Evolutionary conservation across 2,888 invertebrate genomes (phyloP).

Genomic region (Drosophila hamatofila): DNA sequence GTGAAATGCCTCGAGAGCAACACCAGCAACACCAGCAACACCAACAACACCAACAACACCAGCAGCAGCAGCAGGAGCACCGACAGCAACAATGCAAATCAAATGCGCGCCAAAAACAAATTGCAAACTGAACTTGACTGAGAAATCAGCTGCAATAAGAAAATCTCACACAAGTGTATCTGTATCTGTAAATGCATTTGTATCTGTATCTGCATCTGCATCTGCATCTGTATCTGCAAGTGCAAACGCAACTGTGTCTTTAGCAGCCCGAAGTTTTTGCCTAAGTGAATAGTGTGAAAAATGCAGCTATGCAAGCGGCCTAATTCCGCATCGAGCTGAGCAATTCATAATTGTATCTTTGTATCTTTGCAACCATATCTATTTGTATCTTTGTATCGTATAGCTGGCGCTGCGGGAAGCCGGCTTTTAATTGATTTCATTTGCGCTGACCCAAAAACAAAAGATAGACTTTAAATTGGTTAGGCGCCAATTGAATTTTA

Average conservation of each 20-base stretch:
- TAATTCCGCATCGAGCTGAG: slow-evolving; percentile 31
- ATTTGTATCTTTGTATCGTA: neutral
- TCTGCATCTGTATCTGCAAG: slow-evolving; percentile 5
- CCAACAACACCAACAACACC: slow-evolving; percentile 40
- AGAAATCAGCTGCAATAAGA: slow-evolving; percentile 69
- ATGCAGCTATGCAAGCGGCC: slow-evolving; percentile 16
- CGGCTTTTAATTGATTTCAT: slow-evolving; percentile 55
- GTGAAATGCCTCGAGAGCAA: slow-evolving; percentile 70
- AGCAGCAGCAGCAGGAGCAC: slow-evolving; percentile 34
- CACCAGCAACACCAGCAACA: slow-evolving; percentile 21
- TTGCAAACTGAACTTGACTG: slow-evolving; percentile 84
- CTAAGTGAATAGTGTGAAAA: slow-evolving; percentile 55
- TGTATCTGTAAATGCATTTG: slow-evolving; percentile 14
- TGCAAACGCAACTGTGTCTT: slow-evolving; percentile 37
- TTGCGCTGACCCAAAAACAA: slow-evolving; percentile 43
- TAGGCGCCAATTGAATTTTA: slow-evolving; percentile 20
- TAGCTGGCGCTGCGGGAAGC: slow-evolving; percentile 31
- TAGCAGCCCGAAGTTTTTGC: slow-evolving; percentile 24
- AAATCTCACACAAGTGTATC: slow-evolving; percentile 34
- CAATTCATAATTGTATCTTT: slow-evolving; percentile 33
- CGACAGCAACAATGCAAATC: slow-evolving; percentile 61
- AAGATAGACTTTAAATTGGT: slow-evolving; percentile 19
- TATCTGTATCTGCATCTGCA: slow-evolving; percentile 16
- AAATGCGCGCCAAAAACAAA: slow-evolving; percentile 76
- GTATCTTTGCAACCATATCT: slow-evolving; percentile 10